These are phyloP conservation scores for Cistogaster globosa DNA, from an alignment of 2,888 invertebrate species.

Conservation along the genomic window DNA sequence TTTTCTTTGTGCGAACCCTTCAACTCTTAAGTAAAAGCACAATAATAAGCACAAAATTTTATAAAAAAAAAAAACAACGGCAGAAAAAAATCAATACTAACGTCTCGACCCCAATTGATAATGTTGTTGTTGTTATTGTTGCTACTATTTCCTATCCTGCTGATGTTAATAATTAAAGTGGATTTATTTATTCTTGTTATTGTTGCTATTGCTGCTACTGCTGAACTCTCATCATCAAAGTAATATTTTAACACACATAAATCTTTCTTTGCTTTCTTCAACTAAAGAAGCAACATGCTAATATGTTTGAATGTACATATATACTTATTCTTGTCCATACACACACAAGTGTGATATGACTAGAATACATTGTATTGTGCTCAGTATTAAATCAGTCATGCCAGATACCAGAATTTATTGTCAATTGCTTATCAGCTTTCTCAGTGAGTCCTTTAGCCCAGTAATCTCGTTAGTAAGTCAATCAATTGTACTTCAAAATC, in stretches of 20 bases:
- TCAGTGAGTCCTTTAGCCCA: slow-evolving; percentile 39
- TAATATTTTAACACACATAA: slow-evolving; percentile 31
- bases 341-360: slow-evolving; percentile 3
- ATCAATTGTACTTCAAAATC: slow-evolving; percentile 61
- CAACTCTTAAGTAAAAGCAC: slow-evolving; percentile 32
- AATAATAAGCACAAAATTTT: slow-evolving; percentile 24
- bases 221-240: slow-evolving; percentile 44
- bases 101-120: slow-evolving; percentile 80
- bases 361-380: slow-evolving; percentile 1
- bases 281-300: slow-evolving; percentile 11
- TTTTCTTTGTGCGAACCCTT: neutral
- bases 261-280: slow-evolving; percentile 5
- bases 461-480: slow-evolving; percentile 61
- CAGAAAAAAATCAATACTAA: slow-evolving; percentile 79
- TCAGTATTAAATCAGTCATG: slow-evolving; percentile 49
- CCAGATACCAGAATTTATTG: slow-evolving; percentile 38
- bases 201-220: slow-evolving; percentile 4
- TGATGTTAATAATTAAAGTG: slow-evolving; percentile 60
- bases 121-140: slow-evolving; percentile 46
- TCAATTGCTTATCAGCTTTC: slow-evolving; percentile 44
- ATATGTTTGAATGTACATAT: neutral
- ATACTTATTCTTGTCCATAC: neutral
- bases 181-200: slow-evolving; percentile 46
- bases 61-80: slow-evolving; percentile 14
- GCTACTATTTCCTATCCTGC: neutral